Evolutionary conservation across 2,888 invertebrate species (phyloP).

Genomic region (Blastobasis adustella): DNA sequence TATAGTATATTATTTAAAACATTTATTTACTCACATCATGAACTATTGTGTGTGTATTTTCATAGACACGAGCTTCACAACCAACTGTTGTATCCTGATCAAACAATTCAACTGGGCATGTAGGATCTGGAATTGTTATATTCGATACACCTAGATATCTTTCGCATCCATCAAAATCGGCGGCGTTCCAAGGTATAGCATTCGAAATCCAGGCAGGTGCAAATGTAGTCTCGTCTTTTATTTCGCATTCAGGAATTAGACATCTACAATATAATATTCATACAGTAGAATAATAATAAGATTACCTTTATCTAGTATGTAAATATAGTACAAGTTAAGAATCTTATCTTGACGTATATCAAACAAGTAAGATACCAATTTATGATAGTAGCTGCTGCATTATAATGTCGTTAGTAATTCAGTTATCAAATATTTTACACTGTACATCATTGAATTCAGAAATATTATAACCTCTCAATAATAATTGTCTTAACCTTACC

Average conservation of each 20-base stretch:
- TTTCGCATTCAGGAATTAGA: constrained; percentile 48
- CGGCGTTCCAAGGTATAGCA: constrained; percentile 30
- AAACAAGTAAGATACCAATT: too few relatives aligned
- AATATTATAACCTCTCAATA: too few relatives aligned
- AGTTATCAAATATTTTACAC: too few relatives aligned
- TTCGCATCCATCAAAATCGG: constrained; percentile 4
- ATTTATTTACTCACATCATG: constrained; percentile 6
- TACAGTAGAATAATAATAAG: too few relatives aligned
- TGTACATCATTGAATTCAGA: too few relatives aligned
- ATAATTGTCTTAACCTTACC: neutral
- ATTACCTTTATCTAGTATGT: too few relatives aligned
- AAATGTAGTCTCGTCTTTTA: constrained; percentile 21
- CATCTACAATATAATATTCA: constrained; percentile 30
- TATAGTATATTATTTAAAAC: too few relatives aligned
- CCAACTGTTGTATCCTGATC: neutral
- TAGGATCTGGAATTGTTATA: neutral
- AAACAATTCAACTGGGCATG: constrained; percentile 5
- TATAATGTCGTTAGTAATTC: too few relatives aligned
- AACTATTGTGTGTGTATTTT: constrained; percentile 8
- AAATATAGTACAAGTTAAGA: too few relatives aligned
- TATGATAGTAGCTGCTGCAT: too few relatives aligned
- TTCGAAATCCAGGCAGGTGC: constrained; percentile 38
- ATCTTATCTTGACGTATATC: too few relatives aligned
- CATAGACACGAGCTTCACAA: constrained; percentile 10
- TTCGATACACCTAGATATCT: constrained; percentile 1